Conservation (phyloP, 2,797 vertebrate genomes). For the Hyperoplus immaculatus region DNA sequence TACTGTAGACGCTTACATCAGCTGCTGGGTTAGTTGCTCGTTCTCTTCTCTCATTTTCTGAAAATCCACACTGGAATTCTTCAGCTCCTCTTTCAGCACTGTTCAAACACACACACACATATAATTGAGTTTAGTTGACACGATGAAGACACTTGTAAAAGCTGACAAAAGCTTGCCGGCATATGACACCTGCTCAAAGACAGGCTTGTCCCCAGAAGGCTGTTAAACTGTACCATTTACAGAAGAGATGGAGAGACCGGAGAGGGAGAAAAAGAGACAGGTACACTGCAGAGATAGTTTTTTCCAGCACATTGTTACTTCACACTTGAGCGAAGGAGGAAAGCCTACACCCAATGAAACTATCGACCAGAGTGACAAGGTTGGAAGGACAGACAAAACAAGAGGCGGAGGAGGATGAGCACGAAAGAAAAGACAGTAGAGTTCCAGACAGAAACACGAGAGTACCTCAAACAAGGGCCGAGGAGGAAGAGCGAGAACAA, state of each 20-base stretch:
- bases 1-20: slow-evolving; percentile 71
- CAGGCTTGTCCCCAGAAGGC: slow-evolving; percentile 56
- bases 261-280: slow-evolving; percentile 26
- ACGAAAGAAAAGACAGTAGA: slow-evolving; percentile 23
- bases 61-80: slow-evolving; percentile 56
- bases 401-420: slow-evolving; percentile 10
- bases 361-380: slow-evolving; percentile 37
- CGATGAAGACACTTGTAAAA: slow-evolving; percentile 32
- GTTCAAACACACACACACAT: slow-evolving; percentile 37
- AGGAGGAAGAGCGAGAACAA: slow-evolving; percentile 1
- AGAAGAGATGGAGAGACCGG: slow-evolving; percentile 38
- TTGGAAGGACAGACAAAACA: slow-evolving; percentile 33
- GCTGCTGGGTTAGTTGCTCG: slow-evolving; percentile 62
- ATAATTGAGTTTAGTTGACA: slow-evolving; percentile 46
- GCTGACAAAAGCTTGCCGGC: slow-evolving; percentile 42
- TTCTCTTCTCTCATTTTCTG: slow-evolving; percentile 65
- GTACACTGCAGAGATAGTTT: slow-evolving; percentile 15
- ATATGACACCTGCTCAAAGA: slow-evolving; percentile 25
- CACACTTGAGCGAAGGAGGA: slow-evolving; percentile 28
- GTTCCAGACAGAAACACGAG: slow-evolving; percentile 40
- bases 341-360: slow-evolving; percentile 48
- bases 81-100: slow-evolving; percentile 66
- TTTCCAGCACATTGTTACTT: slow-evolving; percentile 34
- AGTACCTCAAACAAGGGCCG: slow-evolving; percentile 25
- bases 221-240: slow-evolving; percentile 46